These are phyloP conservation scores for Sitophilus oryzae DNA, from an alignment of 1,140 invertebrate species.

Conservation along the genomic window DNA sequence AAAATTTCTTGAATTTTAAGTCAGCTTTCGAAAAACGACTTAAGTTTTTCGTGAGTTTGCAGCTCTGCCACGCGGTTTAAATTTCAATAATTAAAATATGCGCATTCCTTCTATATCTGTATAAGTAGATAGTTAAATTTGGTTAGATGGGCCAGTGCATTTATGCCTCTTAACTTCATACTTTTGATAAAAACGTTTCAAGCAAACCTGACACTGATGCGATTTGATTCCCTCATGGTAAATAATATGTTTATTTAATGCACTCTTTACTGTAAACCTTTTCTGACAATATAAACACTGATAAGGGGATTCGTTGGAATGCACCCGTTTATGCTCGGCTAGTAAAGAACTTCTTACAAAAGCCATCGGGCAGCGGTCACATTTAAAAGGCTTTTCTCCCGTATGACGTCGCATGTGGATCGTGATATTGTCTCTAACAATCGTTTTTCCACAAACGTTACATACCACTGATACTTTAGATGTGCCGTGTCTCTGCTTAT, in stretches of 20 bases:
- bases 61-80: no score
- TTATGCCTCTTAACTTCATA: not conserved
- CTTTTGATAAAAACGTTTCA: conserved; percentile 4
- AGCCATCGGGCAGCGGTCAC: conserved; percentile 20
- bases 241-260: not conserved
- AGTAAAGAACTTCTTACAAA: conserved; percentile 25
- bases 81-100: no score
- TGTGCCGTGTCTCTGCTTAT: conserved; percentile 41
- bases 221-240: conserved; percentile 1
- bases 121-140: no score
- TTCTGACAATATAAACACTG: conserved; percentile 66
- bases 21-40: no score
- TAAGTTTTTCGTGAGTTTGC: no score
- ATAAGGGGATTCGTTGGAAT: conserved; percentile 57
- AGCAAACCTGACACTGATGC: not conserved
- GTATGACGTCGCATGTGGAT: conserved; percentile 32
- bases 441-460: conserved; percentile 49
- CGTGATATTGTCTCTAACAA: conserved; percentile 30
- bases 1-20: no score
- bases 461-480: conserved; percentile 36
- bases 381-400: conserved; percentile 17
- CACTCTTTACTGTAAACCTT: conserved; percentile 59
- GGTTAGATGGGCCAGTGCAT: conserved; percentile 1
- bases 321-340: conserved; percentile 21
- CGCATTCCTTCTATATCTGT: no score